phyloP scores from a whole-genome alignment of 2,797 vertebrate genomes.

The Clarias fuscus region DNA sequence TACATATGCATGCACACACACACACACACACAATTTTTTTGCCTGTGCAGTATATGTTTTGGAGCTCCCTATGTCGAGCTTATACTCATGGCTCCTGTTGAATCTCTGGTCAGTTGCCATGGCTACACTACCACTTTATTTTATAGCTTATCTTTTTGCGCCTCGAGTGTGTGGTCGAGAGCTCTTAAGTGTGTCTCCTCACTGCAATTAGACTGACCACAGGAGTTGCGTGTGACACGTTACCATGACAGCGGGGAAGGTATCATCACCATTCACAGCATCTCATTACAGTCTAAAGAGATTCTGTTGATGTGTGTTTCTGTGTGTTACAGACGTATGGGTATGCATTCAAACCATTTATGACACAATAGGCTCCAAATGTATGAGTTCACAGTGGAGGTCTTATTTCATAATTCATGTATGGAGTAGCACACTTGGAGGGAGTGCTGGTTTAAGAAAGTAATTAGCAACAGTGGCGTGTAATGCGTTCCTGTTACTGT shows the following conservation, averaged over 20 bases:
- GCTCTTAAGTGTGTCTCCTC: slow-evolving; percentile 51
- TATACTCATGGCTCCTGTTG: slow-evolving; percentile 36
- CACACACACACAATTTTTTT: too few relatives aligned
- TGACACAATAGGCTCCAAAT: not conserved
- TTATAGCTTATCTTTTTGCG: slow-evolving; percentile 21
- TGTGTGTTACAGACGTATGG: not conserved
- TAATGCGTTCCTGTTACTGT: not conserved
- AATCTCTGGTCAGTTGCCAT: slow-evolving; percentile 58
- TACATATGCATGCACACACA: too few relatives aligned
- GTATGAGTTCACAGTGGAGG: not conserved
- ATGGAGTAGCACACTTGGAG: not conserved
- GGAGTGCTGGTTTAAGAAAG: not conserved
- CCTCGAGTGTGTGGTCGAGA: slow-evolving; percentile 36
- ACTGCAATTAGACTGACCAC: slow-evolving; percentile 58
- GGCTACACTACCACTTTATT: slow-evolving; percentile 45
- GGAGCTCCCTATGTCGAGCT: slow-evolving; percentile 32
- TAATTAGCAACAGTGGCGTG: not conserved
- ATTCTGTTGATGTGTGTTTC: slow-evolving; percentile 23
- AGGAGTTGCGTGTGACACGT: slow-evolving; percentile 40
- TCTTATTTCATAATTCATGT: not conserved
- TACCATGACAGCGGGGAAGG: slow-evolving; percentile 42
- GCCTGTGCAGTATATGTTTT: not conserved
- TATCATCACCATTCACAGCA: slow-evolving; percentile 31
- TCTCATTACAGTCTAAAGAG: slow-evolving; percentile 43
- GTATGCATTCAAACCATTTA: not conserved